These are phyloP conservation scores for Dione juno DNA, from an alignment of 2,888 invertebrate genomes.

Conservation along the genomic window DNA sequence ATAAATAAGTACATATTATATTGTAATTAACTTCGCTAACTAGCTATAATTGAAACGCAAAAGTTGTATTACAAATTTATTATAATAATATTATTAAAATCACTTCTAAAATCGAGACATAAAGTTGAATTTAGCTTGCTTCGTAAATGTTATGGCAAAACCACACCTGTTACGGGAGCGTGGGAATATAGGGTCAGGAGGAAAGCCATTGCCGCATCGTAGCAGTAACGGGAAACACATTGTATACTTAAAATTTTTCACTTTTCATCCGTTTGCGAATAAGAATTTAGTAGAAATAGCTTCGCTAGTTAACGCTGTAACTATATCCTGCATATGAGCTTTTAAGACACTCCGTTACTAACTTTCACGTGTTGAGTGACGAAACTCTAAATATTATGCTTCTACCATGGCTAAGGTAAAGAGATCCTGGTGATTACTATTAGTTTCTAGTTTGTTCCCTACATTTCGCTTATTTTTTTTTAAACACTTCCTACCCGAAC, in stretches of 20 bases:
- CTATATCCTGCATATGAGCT: too few species aligned
- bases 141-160: conserved; percentile 33
- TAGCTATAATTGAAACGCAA: conserved; percentile 12
- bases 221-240: conserved; percentile 40
- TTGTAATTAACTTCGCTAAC: neutral
- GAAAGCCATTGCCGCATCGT: conserved; percentile 48
- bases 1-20: neutral
- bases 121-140: conserved; percentile 36
- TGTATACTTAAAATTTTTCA: conserved; percentile 21
- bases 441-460: too few species aligned
- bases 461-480: too few species aligned
- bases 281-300: neutral
- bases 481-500: too few species aligned
- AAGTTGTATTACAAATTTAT: conserved; percentile 8
- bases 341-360: too few species aligned
- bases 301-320: too few species aligned
- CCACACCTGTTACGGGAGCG: conserved; percentile 53
- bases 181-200: conserved; percentile 51
- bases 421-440: too few species aligned
- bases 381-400: too few species aligned
- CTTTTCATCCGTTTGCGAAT: conserved; percentile 2
- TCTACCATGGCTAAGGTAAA: too few species aligned
- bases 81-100: neutral
- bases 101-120: neutral
- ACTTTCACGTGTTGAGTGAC: too few species aligned